These are phyloP conservation scores for Nothobranchius furzeri DNA, from an alignment of 2,113 vertebrate species.

Conservation along the genomic window DNA sequence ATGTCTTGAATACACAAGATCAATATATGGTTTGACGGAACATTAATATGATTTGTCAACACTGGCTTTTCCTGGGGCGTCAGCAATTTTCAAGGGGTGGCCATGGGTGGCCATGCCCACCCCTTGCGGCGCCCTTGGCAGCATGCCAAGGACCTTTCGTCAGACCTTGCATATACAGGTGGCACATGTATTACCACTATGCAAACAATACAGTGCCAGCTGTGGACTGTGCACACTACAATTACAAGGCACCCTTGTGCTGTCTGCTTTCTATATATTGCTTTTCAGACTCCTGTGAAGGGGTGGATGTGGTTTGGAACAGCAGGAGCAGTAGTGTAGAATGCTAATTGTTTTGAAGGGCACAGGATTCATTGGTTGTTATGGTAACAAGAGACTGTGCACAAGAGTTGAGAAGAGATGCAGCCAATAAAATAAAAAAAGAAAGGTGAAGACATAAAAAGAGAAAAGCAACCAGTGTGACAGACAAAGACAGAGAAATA, in stretches of 20 bases:
- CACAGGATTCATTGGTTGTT: slow-evolving; percentile 75
- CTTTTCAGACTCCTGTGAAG: slow-evolving; percentile 40
- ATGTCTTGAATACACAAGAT: too few species aligned
- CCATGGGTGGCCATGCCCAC: too few species aligned
- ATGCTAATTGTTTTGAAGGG: slow-evolving; percentile 83
- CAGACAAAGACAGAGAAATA: neutral
- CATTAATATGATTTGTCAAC: too few species aligned
- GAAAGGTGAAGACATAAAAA: slow-evolving; percentile 4
- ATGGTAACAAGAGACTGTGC: slow-evolving; percentile 69
- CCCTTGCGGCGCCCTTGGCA: slow-evolving; percentile 17
- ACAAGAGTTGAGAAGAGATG: slow-evolving; percentile 47
- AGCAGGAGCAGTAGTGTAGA: slow-evolving; percentile 68
- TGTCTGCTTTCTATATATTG: slow-evolving; percentile 12
- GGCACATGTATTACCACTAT: slow-evolving; percentile 23
- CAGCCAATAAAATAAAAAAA: slow-evolving; percentile 15
- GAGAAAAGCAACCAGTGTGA: neutral
- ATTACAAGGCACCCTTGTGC: neutral
- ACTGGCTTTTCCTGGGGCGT: too few species aligned
- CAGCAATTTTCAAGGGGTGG: too few species aligned
- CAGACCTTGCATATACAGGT: neutral
- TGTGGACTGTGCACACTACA: neutral
- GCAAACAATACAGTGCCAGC: slow-evolving; percentile 9
- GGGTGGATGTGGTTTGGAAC: slow-evolving; percentile 59
- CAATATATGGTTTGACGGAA: too few species aligned
- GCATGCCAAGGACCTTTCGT: slow-evolving; percentile 29